Conservation (phyloP, 2,113 vertebrate genomes). For the Dasyornis broadbenti region DNA sequence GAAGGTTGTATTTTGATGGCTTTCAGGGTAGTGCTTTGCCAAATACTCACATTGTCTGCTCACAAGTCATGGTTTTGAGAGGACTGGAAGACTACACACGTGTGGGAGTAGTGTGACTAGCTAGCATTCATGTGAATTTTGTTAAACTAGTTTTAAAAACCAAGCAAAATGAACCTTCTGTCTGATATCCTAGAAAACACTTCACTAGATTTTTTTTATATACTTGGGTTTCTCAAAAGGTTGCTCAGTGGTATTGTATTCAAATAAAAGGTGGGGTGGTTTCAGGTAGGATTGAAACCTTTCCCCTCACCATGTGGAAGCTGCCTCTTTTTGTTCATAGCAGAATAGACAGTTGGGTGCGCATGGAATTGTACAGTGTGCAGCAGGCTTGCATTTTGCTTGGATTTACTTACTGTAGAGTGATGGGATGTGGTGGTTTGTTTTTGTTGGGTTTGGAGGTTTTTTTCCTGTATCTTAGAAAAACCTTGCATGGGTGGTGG, state of each 20-base stretch:
- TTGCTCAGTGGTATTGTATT: background rate
- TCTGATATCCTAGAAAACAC: background rate
- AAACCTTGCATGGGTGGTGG: background rate
- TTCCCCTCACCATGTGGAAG: background rate
- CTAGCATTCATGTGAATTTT: background rate
- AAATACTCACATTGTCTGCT: background rate
- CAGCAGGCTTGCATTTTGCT: background rate
- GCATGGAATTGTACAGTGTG: fast-evolving
- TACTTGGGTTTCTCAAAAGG: background rate
- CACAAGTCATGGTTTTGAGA: background rate
- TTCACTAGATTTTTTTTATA: background rate
- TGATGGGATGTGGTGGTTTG: background rate
- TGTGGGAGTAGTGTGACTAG: background rate
- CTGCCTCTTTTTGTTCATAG: background rate
- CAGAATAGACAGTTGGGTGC: background rate
- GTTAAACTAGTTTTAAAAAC: background rate
- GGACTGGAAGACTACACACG: background rate
- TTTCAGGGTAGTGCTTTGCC: background rate
- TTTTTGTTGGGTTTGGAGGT: fast-evolving
- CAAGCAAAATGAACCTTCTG: background rate
- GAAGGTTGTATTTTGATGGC: background rate
- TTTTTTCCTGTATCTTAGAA: background rate
- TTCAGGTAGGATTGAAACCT: background rate
- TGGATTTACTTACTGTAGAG: background rate
- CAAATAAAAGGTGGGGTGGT: background rate